Conservation (phyloP, 2,113 vertebrate species). For the Muntiacus reevesi region DNA sequence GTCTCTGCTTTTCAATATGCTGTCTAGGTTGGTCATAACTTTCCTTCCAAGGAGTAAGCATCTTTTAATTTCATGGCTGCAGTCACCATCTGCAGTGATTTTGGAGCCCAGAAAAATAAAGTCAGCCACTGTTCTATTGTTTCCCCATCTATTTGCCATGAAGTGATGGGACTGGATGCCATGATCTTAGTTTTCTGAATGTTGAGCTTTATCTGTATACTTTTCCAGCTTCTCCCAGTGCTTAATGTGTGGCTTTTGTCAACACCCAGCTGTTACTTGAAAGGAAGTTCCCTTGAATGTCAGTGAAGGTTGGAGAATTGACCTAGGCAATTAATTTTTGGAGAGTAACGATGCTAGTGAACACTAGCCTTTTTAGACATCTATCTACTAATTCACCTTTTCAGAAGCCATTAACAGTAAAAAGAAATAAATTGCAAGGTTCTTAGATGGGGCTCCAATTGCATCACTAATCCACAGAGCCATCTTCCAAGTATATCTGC, state of each 20-base stretch:
- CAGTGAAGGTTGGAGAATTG: background rate
- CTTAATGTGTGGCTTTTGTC: background rate
- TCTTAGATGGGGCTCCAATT: background rate
- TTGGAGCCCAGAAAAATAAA: background rate
- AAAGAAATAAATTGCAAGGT: background rate
- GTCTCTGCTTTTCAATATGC: background rate
- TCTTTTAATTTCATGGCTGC: background rate
- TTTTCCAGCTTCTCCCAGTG: background rate
- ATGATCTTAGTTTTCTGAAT: background rate
- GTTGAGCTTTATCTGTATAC: background rate
- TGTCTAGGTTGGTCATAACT: background rate
- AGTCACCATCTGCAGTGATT: background rate
- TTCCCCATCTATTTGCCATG: background rate
- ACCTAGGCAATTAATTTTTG: background rate
- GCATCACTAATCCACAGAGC: background rate
- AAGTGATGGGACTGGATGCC: background rate
- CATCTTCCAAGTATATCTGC: background rate
- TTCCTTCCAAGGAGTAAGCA: background rate
- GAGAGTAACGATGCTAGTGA: background rate
- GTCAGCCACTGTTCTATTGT: background rate
- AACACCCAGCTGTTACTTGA: background rate
- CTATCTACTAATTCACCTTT: background rate
- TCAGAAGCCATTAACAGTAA: background rate
- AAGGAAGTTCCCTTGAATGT: background rate
- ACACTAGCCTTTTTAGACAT: background rate